These are phyloP conservation scores for Philaethria dido DNA, from an alignment of 2,888 invertebrate genomes.

Conservation along the genomic window DNA sequence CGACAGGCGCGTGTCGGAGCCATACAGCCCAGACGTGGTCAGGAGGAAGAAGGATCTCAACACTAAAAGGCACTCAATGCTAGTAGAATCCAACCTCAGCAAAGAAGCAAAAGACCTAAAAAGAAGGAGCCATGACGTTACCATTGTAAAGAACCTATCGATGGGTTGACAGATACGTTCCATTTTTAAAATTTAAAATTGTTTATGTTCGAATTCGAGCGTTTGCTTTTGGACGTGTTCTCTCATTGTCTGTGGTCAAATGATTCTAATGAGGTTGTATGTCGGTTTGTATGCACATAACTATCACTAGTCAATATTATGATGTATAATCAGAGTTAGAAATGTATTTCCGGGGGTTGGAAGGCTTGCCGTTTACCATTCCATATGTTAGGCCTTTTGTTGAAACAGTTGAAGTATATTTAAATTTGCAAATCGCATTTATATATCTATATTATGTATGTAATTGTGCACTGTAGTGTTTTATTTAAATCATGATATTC, in stretches of 20 bases:
- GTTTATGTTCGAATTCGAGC: conserved; percentile 28
- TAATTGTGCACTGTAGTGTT: conserved; percentile 2
- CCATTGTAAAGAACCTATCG: conserved; percentile 72
- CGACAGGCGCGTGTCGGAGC: conserved; percentile 73
- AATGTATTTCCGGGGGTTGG: conserved; percentile 32
- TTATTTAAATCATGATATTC: conserved; percentile 11
- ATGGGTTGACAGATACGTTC: conserved; percentile 69
- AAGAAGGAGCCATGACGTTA: conserved; percentile 71
- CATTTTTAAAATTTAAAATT: conserved; percentile 33
- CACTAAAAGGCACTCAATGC: conserved; percentile 73
- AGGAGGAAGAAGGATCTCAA: conserved; percentile 72
- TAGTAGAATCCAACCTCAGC: conserved; percentile 69
- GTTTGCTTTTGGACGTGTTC: conserved; percentile 35
- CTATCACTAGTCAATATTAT: conserved; percentile 67
- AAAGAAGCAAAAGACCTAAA: conserved; percentile 72
- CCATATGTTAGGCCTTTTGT: conserved; percentile 20
- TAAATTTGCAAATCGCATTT: conserved; percentile 4
- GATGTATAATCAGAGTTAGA: conserved; percentile 42
- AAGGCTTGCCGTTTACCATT: conserved; percentile 42
- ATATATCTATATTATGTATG: conserved; percentile 8
- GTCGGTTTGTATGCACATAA: conserved; percentile 58
- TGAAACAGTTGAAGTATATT: background rate
- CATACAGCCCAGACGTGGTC: conserved; percentile 71
- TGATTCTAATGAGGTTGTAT: conserved; percentile 30
- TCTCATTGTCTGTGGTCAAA: conserved; percentile 34